Evolutionary conservation across 2,888 invertebrate genomes (phyloP), one percentile per base, ranked within the genome.

Genomic region (Agriopis leucophaearia): DNA sequence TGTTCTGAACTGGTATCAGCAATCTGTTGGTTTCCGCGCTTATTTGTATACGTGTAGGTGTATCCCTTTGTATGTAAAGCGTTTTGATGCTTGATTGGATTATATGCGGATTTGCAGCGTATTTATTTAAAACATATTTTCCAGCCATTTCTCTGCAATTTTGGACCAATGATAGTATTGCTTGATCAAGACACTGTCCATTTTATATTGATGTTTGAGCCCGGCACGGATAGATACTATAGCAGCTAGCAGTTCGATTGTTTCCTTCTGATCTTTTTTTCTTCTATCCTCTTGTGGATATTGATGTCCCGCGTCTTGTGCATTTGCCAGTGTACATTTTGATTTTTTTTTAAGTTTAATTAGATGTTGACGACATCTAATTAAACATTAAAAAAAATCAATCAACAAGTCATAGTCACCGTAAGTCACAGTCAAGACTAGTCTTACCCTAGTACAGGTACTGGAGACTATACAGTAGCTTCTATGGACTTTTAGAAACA

Each of bases 1-100:
- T 16, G 45, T 5, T 54, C 15, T 27, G 45, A n/a, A 16, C 27
- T 54, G 15, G 36, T 54, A 61, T 61, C 52, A 50, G 35, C 42
- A 44, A 60, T 51, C 42, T 27, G 10, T 40, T 60, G 13, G 61
- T 35, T 61, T 52, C 45, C 45, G 45, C 38, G 18, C 45, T 45
- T 36, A 44, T 52, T 52, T 44, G 50, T 38, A 58, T 58, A 38
- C 44, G 52, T 54, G 61, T 52, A 35, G 42, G 51, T 60, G 51
- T 52, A 13, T n/a, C 40, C 56, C 56, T 63, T 63, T 63, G 63
- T 63, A 63, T 63, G 63, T 63, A 63, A 63, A 63, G 18, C 35
- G 15, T 45, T 42, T 18, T 10, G 61, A 54, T 61, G 45, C 8
- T 52, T 18, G 61, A 52, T 60, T 60, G 44, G 44, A 51, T 36